Conservation (phyloP, 2,113 vertebrate genomes). For the Chrysemys picta region DNA sequence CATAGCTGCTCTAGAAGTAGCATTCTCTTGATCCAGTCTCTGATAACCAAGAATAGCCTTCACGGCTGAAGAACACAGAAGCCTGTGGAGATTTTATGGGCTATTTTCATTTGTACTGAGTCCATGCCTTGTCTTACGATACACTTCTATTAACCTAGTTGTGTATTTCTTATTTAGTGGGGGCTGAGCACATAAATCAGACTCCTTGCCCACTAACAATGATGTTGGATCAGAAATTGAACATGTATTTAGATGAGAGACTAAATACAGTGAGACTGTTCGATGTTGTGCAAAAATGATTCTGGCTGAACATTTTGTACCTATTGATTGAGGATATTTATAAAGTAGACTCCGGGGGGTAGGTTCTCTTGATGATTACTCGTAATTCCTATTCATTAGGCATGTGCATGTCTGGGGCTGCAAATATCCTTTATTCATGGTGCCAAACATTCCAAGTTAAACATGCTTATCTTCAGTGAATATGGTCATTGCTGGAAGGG, state of each 20-base stretch:
- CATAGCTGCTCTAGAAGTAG: background rate
- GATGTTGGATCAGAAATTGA: background rate
- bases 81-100: background rate
- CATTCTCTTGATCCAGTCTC: background rate
- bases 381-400: background rate
- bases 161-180: background rate
- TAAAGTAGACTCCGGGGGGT: background rate
- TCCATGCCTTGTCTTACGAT: background rate
- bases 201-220: background rate
- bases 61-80: background rate
- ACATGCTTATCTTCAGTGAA: background rate
- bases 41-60: background rate
- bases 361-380: background rate
- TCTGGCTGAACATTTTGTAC: background rate
- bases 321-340: background rate
- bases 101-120: background rate
- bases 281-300: background rate
- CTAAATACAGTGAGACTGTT: background rate
- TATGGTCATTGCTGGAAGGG: accelerated
- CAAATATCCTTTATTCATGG: background rate
- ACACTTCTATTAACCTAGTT: background rate
- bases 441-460: background rate
- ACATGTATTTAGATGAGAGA: background rate
- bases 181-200: background rate
- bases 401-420: background rate